A percentile compares a stretch with the other conserved stretches of the same genome.
Conservation (phyloP, 2,113 vertebrate genomes). For the Ciconia boyciana region DNA sequence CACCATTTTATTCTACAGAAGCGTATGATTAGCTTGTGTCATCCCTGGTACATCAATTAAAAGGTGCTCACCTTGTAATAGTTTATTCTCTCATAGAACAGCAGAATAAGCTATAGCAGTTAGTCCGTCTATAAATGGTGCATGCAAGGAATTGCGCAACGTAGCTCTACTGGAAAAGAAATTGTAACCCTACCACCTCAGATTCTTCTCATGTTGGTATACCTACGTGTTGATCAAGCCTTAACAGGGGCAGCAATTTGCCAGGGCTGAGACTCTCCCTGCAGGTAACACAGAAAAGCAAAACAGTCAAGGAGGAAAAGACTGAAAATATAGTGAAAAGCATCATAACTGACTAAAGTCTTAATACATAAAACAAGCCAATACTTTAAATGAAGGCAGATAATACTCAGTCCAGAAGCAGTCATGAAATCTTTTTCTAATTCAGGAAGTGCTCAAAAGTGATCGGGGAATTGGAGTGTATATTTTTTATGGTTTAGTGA, state of each 20-base stretch:
- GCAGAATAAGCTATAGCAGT: background rate
- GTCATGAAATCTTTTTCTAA: background rate
- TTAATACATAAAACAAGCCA: background rate
- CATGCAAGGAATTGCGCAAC: background rate
- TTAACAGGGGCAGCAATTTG: background rate
- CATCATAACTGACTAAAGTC: background rate
- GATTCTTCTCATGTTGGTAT: background rate
- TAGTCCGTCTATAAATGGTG: background rate
- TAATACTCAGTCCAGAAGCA: background rate
- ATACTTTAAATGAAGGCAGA: background rate
- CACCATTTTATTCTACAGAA: background rate
- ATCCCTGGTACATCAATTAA: background rate
- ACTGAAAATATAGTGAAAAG: background rate
- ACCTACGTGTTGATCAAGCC: background rate
- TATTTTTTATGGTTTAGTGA: slow-evolving; percentile 42
- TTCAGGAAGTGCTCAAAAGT: background rate
- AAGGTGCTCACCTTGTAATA: background rate
- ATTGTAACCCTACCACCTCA: background rate
- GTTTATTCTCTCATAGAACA: background rate
- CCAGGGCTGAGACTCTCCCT: background rate
- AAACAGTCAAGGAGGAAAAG: background rate
- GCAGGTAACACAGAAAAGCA: background rate
- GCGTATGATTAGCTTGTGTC: background rate
- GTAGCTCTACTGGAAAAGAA: background rate
- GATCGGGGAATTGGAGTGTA: background rate